Evolutionary conservation across 2,888 invertebrate species (phyloP).

Genomic region (Sminthurinus aureus): DNA sequence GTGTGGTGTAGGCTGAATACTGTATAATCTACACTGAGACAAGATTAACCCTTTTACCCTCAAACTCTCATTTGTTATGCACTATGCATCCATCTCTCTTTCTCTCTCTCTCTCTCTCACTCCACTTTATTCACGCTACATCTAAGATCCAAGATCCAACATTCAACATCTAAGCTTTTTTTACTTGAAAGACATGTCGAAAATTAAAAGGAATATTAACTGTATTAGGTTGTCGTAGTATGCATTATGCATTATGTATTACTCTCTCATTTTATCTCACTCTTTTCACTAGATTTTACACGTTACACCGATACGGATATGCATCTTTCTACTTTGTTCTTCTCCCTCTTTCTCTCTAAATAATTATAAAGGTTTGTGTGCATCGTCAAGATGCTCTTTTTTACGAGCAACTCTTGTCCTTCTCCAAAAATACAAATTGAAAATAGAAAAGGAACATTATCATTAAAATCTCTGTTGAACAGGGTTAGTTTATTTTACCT

Average conservation of each 20-base stretch:
- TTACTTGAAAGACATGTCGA: neutral
- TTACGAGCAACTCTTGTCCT: slow-evolving; percentile 16
- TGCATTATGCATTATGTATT: neutral
- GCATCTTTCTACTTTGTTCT: neutral
- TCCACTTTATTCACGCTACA: neutral
- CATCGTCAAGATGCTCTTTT: neutral
- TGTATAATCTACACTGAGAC: slow-evolving; percentile 40
- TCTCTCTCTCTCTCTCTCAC: neutral
- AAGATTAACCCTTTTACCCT: slow-evolving; percentile 55
- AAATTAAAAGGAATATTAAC: neutral
- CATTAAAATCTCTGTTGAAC: slow-evolving; percentile 24
- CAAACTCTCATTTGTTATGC: slow-evolving; percentile 49
- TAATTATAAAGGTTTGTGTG: neutral
- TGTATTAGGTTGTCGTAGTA: too few relatives aligned
- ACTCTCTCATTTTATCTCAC: neutral
- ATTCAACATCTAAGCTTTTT: too few relatives aligned
- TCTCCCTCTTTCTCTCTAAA: slow-evolving; percentile 15
- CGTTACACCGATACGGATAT: neutral
- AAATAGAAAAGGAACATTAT: slow-evolving; percentile 11
- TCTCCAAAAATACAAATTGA: neutral
- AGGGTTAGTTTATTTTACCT: slow-evolving; percentile 4
- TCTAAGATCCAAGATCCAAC: too few relatives aligned
- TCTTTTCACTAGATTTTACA: neutral
- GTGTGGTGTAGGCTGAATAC: slow-evolving; percentile 41
- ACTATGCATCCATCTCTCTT: slow-evolving; percentile 24